Base-by-base conservation (phyloP, 2,797 vertebrate species). In the Chromis chromis region DNA sequence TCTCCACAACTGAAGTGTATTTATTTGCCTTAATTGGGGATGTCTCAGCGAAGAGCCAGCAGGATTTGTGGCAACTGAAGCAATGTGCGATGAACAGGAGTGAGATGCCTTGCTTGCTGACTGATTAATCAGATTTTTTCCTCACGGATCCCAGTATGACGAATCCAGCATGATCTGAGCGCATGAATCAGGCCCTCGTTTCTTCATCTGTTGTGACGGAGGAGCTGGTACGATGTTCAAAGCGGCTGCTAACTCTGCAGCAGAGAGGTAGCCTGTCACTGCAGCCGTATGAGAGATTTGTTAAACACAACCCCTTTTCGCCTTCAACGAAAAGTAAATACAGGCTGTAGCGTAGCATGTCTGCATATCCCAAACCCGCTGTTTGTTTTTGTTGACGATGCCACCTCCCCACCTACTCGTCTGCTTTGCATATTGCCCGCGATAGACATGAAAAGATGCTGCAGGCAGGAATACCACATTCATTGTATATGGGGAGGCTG, bases 91-190 rank as follows among this genome's bases (percentile, higher is more conserved):
- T 72, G 56, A 81, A 52, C 53, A 52, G 76, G 42, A 70, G 65
- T n/a, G 50, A 66, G 65, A 58, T 5, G 16, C 33, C 58, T 57
- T 56, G 56, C 56, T 65, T 52, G 66, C 64, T 61, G 55, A 61
- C 59, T 59, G 67, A 76, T 57, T 74, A 74, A 81, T 78, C 59
- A 77, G 42, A 76, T 76, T 77, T 80, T 22, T 62, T 4, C 60
- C 65, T 65, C 64, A 28, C 67, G 50, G 65, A 78, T 63, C 25
- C 36, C 56, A 48, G 60, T 56, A 9, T 55, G 73, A 77, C 8
- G 62, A 60, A 66, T 81, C 56, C 14, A 39, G 79, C n/a, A 7
- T 71, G 61, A 82, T 77, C n/a, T 42, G 24, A 77, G 36, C 68
- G 31, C 21, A 63, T 77, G 83, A 84, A 70, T 85, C 83, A 33